A percentile compares a stretch with the other conserved stretches of the same genome.
phyloP scores from a whole-genome alignment of 2,113 vertebrate genomes.

The Trochalopteron elliotii region DNA sequence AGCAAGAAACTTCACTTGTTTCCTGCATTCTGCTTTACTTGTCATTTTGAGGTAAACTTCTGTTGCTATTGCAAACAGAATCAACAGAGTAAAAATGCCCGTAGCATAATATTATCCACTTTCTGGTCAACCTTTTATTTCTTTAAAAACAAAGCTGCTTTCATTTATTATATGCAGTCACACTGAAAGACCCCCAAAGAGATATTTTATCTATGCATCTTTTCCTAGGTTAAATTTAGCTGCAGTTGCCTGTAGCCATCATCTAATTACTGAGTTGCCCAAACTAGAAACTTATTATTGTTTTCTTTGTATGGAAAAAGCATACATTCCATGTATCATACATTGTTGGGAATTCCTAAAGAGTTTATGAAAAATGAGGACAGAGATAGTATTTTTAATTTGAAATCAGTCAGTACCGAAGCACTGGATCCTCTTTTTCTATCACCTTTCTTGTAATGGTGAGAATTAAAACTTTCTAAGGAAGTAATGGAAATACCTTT shows the following conservation, averaged over 20 bases:
- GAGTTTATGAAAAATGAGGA: not conserved
- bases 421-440: not conserved
- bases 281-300: constrained; percentile 44
- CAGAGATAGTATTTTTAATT: not conserved
- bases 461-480: not conserved
- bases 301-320: constrained; percentile 7
- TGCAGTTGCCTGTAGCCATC: constrained; percentile 21
- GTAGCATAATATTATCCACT: not conserved
- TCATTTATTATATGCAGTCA: constrained; percentile 13
- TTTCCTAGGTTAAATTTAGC: constrained; percentile 61
- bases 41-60: not conserved
- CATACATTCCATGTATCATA: not conserved
- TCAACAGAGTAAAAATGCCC: not conserved
- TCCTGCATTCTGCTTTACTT: not conserved
- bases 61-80: not conserved
- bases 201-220: constrained; percentile 30
- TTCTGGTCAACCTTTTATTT: not conserved
- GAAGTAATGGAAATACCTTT: not conserved
- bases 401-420: not conserved
- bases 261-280: constrained; percentile 50
- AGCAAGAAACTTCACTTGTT: not conserved
- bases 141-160: not conserved
- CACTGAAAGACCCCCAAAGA: constrained; percentile 12
- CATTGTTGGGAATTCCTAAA: not conserved
- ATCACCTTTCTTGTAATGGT: not conserved